phyloP scores from a whole-genome alignment of 2,888 invertebrate species.

The Eupithecia pulchellata region DNA sequence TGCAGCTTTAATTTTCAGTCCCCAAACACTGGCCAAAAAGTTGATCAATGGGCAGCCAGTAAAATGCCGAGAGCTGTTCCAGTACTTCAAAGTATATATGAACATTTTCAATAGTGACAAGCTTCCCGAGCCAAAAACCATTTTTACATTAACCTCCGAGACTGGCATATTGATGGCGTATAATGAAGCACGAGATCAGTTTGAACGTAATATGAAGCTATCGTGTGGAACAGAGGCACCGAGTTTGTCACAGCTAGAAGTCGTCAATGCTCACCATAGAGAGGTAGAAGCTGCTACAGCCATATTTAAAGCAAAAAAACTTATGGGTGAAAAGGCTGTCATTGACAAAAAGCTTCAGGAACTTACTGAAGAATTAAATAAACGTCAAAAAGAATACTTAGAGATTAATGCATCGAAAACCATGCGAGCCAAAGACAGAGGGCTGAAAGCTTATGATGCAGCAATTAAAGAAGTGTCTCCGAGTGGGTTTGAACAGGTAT shows the following conservation, averaged over 20 bases:
- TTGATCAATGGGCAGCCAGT: constrained; percentile 21
- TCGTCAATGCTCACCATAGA: constrained; percentile 20
- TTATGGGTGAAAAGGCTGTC: constrained; percentile 16
- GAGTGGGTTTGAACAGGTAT: constrained; percentile 10
- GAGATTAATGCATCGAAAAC: constrained; percentile 29
- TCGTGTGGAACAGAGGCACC: constrained; percentile 16
- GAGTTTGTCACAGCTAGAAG: constrained; percentile 16
- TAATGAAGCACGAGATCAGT: constrained; percentile 30
- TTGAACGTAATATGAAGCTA: constrained; percentile 14
- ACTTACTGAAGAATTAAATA: constrained; percentile 25
- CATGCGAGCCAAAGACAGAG: constrained; percentile 16
- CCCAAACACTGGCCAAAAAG: constrained; percentile 19
- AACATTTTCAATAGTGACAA: constrained; percentile 35
- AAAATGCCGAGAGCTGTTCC: constrained; percentile 26
- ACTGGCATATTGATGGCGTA: constrained; percentile 30
- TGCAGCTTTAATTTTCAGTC: constrained; percentile 17
- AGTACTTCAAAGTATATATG: constrained; percentile 34
- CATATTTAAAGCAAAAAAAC: constrained; percentile 24
- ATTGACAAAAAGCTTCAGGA: constrained; percentile 28
- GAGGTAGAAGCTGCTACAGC: constrained; percentile 23
- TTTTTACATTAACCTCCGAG: constrained; percentile 12
- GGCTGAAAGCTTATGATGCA: constrained; percentile 18
- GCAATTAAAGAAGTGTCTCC: constrained; percentile 13
- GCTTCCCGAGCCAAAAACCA: background rate
- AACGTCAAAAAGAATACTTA: constrained; percentile 14